A percentile compares a stretch with the other conserved stretches of the same genome.
phyloP scores from a whole-genome alignment of 2,888 invertebrate genomes.

The Heliconius aoede region DNA sequence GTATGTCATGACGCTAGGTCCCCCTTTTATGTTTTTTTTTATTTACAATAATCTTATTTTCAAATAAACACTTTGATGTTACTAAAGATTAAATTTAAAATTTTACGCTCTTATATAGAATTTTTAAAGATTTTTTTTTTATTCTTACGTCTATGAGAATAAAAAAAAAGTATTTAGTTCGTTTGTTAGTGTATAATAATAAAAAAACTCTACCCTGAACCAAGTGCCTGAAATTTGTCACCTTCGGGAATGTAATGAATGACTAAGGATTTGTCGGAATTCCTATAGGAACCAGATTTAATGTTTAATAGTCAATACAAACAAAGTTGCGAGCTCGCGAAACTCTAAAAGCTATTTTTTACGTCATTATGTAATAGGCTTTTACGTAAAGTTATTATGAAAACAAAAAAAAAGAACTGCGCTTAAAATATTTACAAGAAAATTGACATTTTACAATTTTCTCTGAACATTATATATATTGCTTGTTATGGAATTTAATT shows the following conservation, averaged over 20 bases:
- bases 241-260: not conserved
- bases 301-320: not conserved
- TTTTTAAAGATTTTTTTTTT: not conserved
- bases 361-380: not conserved
- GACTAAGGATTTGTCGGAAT: not conserved
- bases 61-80: not conserved
- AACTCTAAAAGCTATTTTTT: not conserved
- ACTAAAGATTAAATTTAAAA: not conserved
- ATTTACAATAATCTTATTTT: not conserved
- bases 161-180: too few species aligned
- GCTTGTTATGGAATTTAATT: constrained; percentile 1
- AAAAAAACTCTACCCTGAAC: too few species aligned
- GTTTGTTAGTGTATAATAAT: not conserved
- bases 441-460: constrained; percentile 10
- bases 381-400: not conserved
- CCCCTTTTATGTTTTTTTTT: not conserved
- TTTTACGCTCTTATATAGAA: not conserved
- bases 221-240: not conserved
- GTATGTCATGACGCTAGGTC: too few species aligned
- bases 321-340: not conserved
- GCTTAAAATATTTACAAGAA: not conserved
- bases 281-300: not conserved
- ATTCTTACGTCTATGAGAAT: too few species aligned
- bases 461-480: not conserved
- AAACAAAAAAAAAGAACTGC: not conserved